A percentile compares a stretch with the other conserved stretches of the same genome.
phyloP scores from a whole-genome alignment of 2,113 vertebrate genomes.

The Anseranas semipalmata region DNA sequence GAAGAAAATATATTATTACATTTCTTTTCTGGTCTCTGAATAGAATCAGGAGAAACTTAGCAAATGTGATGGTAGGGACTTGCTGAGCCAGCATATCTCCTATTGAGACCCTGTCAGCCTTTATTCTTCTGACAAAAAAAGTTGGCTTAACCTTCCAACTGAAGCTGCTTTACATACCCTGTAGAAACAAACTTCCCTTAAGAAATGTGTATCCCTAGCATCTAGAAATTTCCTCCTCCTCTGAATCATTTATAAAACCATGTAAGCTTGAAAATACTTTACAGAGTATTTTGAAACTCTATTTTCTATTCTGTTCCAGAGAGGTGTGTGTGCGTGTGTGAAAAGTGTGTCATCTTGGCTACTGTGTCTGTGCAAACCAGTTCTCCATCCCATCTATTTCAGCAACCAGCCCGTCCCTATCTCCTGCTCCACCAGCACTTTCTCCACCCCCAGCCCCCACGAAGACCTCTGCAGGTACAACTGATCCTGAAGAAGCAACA shows the following conservation, averaged over 20 bases:
- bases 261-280: background rate
- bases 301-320: background rate
- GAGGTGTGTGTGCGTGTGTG: background rate
- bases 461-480: slow-evolving; percentile 88
- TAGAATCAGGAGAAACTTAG: background rate
- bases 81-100: background rate
- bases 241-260: background rate
- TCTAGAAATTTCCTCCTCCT: background rate
- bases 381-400: background rate
- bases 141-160: background rate
- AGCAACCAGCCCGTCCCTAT: background rate
- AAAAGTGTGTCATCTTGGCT: background rate
- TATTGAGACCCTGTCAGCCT: background rate
- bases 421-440: slow-evolving; percentile 51
- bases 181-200: background rate
- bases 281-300: background rate
- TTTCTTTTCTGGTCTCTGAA: background rate
- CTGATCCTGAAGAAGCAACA: slow-evolving; percentile 91
- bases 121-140: background rate
- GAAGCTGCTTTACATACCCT: background rate
- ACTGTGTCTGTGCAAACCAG: background rate
- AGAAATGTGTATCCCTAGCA: background rate
- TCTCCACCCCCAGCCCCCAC: background rate
- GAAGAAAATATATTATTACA: background rate
- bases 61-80: background rate